phyloP scores from a whole-genome alignment of 2,113 vertebrate genomes.

The Apodemus sylvaticus region DNA sequence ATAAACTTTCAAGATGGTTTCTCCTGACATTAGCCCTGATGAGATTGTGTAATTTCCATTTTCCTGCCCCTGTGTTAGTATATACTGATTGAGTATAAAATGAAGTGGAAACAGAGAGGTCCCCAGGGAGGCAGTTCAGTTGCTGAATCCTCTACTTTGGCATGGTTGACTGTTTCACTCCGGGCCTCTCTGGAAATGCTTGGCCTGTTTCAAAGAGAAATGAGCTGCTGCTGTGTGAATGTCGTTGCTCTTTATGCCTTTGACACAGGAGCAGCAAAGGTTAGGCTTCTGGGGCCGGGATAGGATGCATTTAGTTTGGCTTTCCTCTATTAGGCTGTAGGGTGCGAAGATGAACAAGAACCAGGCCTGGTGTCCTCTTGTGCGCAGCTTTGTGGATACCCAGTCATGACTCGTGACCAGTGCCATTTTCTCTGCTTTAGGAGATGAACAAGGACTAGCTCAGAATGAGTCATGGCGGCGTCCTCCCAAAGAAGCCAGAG shows the following conservation, averaged over 20 bases:
- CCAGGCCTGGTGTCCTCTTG: background rate
- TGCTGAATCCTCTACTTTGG: background rate
- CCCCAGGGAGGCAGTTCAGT: background rate
- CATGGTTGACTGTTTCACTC: constrained; percentile 29
- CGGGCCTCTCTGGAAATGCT: background rate
- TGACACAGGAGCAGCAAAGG: background rate
- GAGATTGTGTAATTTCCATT: constrained; percentile 61
- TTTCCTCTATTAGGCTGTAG: background rate
- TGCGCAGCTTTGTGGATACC: background rate
- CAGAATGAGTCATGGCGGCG: background rate
- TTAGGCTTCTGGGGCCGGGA: background rate
- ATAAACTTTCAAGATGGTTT: background rate
- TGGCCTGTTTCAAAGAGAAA: constrained; percentile 23
- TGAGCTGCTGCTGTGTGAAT: background rate
- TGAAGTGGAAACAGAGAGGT: constrained; percentile 48
- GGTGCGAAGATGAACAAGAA: background rate
- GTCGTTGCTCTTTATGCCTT: background rate
- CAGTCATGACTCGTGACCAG: background rate
- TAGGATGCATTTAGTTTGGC: background rate
- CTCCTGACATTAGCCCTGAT: constrained; percentile 13
- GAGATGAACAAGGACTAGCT: background rate
- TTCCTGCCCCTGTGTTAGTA: constrained; percentile 11
- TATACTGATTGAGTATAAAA: constrained; percentile 57
- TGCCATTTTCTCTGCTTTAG: background rate
- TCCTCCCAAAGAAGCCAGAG: background rate